Percentiles rank a stretch among this genome's conserved stretches.
These are phyloP conservation scores for Celastrina argiolus DNA, from an alignment of 2,888 invertebrate genomes.

Conservation along the genomic window DNA sequence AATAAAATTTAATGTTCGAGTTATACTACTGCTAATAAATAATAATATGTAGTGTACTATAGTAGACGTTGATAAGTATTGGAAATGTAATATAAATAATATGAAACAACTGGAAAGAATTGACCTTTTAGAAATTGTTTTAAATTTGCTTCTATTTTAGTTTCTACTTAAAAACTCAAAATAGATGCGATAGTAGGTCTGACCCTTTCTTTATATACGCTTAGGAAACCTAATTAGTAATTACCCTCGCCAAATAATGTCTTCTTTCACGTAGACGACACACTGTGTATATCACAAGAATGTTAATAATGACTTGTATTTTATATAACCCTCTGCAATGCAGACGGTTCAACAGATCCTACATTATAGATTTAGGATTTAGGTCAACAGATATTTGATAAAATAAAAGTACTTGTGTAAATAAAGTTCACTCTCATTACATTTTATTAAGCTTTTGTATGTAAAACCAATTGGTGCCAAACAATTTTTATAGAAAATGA, in stretches of 20 bases:
- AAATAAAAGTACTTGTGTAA: background rate
- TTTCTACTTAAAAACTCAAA: too few species aligned
- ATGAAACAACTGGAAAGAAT: too few species aligned
- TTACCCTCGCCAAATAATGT: background rate
- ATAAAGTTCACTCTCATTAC: background rate
- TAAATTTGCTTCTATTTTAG: too few species aligned
- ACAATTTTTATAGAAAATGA: too few species aligned
- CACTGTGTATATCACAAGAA: background rate
- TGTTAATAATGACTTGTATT: background rate
- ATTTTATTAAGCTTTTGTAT: background rate
- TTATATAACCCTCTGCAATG: constrained; percentile 21
- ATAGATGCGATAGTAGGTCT: too few species aligned
- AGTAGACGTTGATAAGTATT: too few species aligned
- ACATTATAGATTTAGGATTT: constrained; percentile 17
- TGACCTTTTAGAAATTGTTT: too few species aligned
- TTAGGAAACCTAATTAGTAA: too few species aligned
- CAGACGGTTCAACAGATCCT: constrained; percentile 2
- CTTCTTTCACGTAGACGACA: background rate
- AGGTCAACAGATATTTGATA: constrained; percentile 5
- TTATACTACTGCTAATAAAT: background rate
- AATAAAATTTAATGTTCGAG: background rate
- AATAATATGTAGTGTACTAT: too few species aligned
- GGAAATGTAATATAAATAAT: too few species aligned
- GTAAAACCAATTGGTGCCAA: too few species aligned
- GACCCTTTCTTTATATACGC: too few species aligned